phyloP scores from a whole-genome alignment of 2,888 invertebrate species.

The Pterostichus madidus region DNA sequence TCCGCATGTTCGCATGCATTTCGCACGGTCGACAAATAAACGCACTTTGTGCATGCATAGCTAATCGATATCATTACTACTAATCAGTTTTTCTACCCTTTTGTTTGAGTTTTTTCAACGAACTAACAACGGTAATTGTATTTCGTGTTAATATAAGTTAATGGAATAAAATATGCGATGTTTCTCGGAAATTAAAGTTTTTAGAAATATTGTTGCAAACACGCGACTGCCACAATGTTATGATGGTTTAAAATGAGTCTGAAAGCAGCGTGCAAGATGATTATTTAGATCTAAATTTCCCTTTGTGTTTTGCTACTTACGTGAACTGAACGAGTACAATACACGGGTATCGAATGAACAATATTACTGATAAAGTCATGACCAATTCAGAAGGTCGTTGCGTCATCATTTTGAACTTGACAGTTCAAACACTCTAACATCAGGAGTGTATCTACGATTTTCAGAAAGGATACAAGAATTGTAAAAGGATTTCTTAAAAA shows the following conservation, averaged over 20 bases:
- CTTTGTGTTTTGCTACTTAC: conserved; percentile 21
- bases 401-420: no score
- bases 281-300: conserved; percentile 44
- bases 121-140: conserved; percentile 61
- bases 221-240: conserved; percentile 56
- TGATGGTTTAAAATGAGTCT: conserved; percentile 42
- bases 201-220: conserved; percentile 54
- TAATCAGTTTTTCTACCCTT: conserved; percentile 62
- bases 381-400: no score
- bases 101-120: conserved; percentile 57
- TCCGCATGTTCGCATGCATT: conserved; percentile 45
- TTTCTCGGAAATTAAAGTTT: conserved; percentile 66
- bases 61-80: conserved; percentile 60
- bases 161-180: conserved; percentile 61
- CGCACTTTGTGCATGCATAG: conserved; percentile 55
- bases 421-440: no score
- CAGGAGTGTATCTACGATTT: no score
- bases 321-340: not conserved
- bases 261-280: conserved; percentile 45
- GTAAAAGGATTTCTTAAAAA: no score
- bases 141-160: conserved; percentile 63
- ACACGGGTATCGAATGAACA: not conserved
- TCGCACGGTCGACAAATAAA: conserved; percentile 54
- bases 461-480: no score
- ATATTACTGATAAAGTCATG: not conserved